Conservation (phyloP, 2,888 invertebrate species). For the Autographa pulchrina region DNA sequence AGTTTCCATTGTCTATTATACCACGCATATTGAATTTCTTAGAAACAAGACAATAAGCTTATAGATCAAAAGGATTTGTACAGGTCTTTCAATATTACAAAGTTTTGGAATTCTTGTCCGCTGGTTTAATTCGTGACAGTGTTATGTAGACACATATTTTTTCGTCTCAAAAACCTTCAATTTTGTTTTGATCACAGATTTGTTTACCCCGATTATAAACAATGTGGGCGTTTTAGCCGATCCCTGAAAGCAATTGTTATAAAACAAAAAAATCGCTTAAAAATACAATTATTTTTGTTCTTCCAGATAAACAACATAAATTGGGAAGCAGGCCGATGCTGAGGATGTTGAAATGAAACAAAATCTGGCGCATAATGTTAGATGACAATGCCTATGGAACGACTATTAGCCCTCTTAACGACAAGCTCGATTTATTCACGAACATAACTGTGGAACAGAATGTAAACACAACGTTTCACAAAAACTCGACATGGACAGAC, state of each 20-base stretch:
- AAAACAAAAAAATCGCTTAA: not conserved
- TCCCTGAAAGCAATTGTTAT: not conserved
- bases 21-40: not conserved
- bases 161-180: not conserved
- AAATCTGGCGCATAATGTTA: constrained; percentile 70
- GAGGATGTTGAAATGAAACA: constrained; percentile 48
- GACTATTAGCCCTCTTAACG: constrained; percentile 51
- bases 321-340: constrained; percentile 4
- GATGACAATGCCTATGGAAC: constrained; percentile 68
- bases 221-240: not conserved
- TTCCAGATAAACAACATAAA: constrained; percentile 47
- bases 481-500: constrained; percentile 69
- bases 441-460: constrained; percentile 49
- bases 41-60: not conserved
- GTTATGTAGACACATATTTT: not conserved
- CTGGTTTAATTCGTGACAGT: not conserved
- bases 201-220: not conserved
- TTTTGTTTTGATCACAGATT: not conserved
- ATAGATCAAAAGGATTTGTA: not conserved
- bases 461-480: constrained; percentile 54
- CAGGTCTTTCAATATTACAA: not conserved
- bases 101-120: not conserved
- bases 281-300: not conserved
- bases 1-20: not conserved
- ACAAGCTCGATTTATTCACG: constrained; percentile 51